Conservation (phyloP, 2,113 vertebrate genomes). For the Murina feae region DNA sequence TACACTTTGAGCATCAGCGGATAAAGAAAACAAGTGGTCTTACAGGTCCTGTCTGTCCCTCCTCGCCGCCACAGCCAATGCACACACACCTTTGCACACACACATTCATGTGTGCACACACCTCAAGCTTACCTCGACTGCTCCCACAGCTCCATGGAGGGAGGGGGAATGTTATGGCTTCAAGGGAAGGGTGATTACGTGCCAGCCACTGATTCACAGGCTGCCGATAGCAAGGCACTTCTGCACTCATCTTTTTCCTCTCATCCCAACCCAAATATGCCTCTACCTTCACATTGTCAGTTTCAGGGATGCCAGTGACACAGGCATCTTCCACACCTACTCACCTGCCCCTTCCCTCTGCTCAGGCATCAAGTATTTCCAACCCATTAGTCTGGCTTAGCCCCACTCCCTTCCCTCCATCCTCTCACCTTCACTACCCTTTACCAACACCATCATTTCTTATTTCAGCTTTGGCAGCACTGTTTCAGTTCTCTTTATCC, state of each 20-base stretch:
- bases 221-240: neutral
- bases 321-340: neutral
- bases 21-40: conserved; percentile 55
- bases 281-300: neutral
- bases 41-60: neutral
- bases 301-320: neutral
- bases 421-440: neutral
- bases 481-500: neutral
- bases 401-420: neutral
- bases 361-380: neutral
- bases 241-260: neutral
- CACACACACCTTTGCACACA: neutral
- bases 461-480: neutral
- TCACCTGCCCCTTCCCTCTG: neutral
- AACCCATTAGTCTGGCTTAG: neutral
- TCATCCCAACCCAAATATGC: neutral
- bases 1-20: conserved; percentile 33
- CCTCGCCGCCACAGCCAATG: too few relatives aligned
- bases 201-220: neutral
- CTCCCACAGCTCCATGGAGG: neutral
- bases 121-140: neutral
- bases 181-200: neutral
- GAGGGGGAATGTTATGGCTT: neutral
- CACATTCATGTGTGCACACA: neutral
- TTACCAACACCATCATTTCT: neutral